Evolutionary conservation across 64 coral and sea anemone species (phyloP).

Genomic region (Astreopora myriophthalma): DNA sequence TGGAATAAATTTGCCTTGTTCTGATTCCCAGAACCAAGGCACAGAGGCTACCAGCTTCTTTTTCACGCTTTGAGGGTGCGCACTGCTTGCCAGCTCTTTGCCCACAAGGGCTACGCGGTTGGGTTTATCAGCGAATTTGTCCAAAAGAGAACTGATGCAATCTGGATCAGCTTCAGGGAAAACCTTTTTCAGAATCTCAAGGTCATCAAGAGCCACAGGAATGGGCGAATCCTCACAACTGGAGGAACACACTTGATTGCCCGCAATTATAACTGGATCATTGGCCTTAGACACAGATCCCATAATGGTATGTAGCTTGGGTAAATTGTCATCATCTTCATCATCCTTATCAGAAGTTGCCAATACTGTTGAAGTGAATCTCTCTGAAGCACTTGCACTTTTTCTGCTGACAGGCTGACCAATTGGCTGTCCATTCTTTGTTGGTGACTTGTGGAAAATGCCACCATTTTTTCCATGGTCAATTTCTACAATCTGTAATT

Average conservation of each 20-base stretch:
- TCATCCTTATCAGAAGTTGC: background rate
- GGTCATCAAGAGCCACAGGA: background rate
- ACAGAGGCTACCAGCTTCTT: background rate
- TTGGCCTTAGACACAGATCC: background rate
- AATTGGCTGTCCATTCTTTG: background rate
- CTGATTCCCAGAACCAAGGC: constrained; percentile 43
- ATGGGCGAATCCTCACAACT: background rate
- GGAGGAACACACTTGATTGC: background rate
- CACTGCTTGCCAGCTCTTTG: constrained; percentile 28
- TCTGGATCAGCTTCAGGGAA: constrained; percentile 26
- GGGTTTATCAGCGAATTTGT: constrained; percentile 10
- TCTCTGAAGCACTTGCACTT: background rate
- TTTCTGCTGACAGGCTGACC: background rate
- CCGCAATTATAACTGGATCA: background rate
- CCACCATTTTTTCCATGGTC: background rate
- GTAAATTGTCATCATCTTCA: background rate
- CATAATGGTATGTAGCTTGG: background rate
- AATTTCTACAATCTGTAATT: background rate
- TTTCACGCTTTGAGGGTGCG: background rate
- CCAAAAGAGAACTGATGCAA: constrained; percentile 7
- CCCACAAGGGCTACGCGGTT: constrained; percentile 37
- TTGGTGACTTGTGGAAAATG: background rate
- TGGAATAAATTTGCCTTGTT: background rate
- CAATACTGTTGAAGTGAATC: background rate
- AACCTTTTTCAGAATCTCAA: constrained; percentile 24